Evolutionary conservation across 1,140 invertebrate species (phyloP), one percentile per base, ranked within the genome.

Genomic region (Tetragonula clypearis): DNA sequence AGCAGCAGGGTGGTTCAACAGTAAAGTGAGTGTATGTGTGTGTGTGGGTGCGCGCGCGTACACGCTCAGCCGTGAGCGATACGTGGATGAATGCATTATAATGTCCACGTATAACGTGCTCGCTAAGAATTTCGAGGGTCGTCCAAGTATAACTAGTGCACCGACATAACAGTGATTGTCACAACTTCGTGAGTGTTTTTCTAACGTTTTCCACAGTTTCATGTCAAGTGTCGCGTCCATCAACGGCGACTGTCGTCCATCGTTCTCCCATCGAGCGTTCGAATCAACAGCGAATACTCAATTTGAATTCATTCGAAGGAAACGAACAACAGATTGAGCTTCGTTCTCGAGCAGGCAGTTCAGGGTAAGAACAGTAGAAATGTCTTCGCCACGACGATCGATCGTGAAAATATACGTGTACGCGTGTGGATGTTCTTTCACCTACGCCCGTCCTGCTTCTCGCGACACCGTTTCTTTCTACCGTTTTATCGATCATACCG

Each of bases 51-150:
- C 14, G 21, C 79, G 65, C 71, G 58, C 58, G 72, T 84, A 78
- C 87, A 88, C 68, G 84, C 84, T 80, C 79, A 62, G 19, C 23
- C 80, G 81, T 77, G 80, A 84, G 79, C 84, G 74, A 86, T 87
- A 86, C 69, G 71, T 85, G 85, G 73, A 66, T 76, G 81, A 86
- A 88, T 84, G 77, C 87, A 72, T 62, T 91, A 92, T 91, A 92
- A 92, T 92, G 91, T 86, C 82, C 82, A 80, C 72, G 79, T 85
- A 86, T 49, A 49, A 49, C 85, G 72, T 85, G 82, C 80, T 69
- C 74, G 30, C 66, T 85, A 69, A 75, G 58, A 77, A 26, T 86
- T 41, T 86, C 79, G 86, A 77, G 82, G 69, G 80, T 82, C 84
- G 60, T 71, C 49, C 68, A 86, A 78, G 76, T 79, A 88, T 79